A percentile compares a stretch with the other conserved stretches of the same genome.
These are phyloP conservation scores for Pyralis farinalis DNA, from an alignment of 2,888 invertebrate species.

Conservation along the genomic window DNA sequence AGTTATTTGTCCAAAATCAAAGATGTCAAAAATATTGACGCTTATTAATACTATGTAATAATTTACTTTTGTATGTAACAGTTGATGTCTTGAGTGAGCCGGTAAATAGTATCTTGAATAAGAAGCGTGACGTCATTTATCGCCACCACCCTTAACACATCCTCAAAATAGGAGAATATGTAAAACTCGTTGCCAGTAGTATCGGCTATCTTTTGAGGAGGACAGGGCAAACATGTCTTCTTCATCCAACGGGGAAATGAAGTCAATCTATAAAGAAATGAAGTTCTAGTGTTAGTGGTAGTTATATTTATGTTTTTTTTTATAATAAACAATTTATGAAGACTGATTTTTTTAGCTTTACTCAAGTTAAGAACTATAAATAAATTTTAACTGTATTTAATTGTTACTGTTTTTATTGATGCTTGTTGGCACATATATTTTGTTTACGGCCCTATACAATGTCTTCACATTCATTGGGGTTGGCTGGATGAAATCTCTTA, in stretches of 20 bases:
- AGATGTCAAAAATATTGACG: too few relatives aligned
- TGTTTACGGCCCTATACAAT: too few relatives aligned
- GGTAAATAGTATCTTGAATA: conserved; percentile 85
- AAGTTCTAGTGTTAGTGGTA: not conserved
- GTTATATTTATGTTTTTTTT: not conserved
- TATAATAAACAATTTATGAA: too few relatives aligned
- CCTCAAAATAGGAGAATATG: conserved; percentile 89
- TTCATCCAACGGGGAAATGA: conserved; percentile 93
- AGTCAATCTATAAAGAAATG: conserved; percentile 77
- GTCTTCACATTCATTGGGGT: too few relatives aligned
- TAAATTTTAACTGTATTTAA: too few relatives aligned
- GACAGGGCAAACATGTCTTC: conserved; percentile 88
- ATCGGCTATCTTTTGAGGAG: conserved; percentile 80
- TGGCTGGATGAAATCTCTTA: too few relatives aligned
- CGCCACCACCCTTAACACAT: conserved; percentile 86
- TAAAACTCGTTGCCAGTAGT: conserved; percentile 79
- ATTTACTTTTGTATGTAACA: conserved; percentile 81
- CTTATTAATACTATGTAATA: too few relatives aligned
- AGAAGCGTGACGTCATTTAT: conserved; percentile 84
- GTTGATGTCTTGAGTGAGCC: conserved; percentile 84
- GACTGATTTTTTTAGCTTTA: too few relatives aligned
- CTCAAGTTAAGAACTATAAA: too few relatives aligned
- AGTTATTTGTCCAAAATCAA: too few relatives aligned
- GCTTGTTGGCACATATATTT: too few relatives aligned
- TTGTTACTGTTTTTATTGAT: too few relatives aligned